Evolutionary conservation across 2,888 invertebrate species (phyloP), one percentile per base, ranked within the genome.

Genomic region (Xestia xanthographa): DNA sequence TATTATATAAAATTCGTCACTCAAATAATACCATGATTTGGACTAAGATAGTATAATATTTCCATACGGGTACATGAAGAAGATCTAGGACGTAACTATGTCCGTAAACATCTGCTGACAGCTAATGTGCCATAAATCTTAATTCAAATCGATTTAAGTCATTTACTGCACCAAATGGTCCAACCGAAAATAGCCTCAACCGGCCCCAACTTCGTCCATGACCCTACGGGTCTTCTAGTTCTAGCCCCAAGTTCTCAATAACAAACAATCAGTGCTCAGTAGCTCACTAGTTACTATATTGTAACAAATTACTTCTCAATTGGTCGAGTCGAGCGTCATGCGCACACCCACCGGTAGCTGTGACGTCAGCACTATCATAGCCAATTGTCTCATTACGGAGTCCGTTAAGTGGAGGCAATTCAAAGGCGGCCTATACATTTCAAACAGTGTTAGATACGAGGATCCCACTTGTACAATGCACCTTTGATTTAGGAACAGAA

Each of bases 231-330:
- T 72, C 66, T 69, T 62, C 29, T 48, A 50, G 43, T 66, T 62
- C 29, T 48, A 50, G 48, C 38, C 50, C 12, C 58, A 72, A 69
- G 22, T 45, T 65, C 80, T 72, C 72, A 72, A 79, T 78, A 78
- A 82, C 72, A 56, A 80, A 89, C 90, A 91, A 92, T 91, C 91
- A 90, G 91, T 84, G 92, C 91, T 91, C 79, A 83, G 85, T 58
- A 48, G 78, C 91, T 91, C 79, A 84, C 85, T 70, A 63, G 78
- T 82, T 91, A 76, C 66, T 88, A 84, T 80, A 94, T 92, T 93
- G 87, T 84, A 86, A 84, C 86, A 90, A 93, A 93, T 93, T 89
- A 90, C 74, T 79, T 86, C 88, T 92, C 88, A 91, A 92, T 92
- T 92, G 92, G 82, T 72, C 82, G 73, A 84, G 82, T 72, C 82